phyloP scores from a whole-genome alignment of 1,140 invertebrate genomes.

The Lysiphlebus fabarum region DNA sequence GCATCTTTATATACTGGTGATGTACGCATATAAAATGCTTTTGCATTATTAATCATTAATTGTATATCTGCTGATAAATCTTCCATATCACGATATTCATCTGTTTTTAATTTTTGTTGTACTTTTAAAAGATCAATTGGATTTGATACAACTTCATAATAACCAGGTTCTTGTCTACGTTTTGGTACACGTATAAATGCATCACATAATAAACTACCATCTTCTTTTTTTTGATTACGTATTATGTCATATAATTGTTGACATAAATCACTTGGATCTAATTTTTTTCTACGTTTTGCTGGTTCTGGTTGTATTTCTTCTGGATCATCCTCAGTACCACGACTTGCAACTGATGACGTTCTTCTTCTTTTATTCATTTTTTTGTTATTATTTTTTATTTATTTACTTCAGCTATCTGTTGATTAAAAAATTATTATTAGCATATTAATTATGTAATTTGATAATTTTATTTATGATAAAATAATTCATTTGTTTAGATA shows the following conservation, averaged over 20 bases:
- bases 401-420: too few relatives aligned
- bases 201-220: slow-evolving; percentile 87
- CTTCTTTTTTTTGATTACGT: slow-evolving; percentile 86
- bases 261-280: slow-evolving; percentile 74
- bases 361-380: slow-evolving; percentile 66
- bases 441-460: too few relatives aligned
- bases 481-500: too few relatives aligned
- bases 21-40: slow-evolving; percentile 86
- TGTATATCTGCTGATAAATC: slow-evolving; percentile 85
- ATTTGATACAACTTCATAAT: slow-evolving; percentile 87
- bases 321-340: slow-evolving; percentile 61
- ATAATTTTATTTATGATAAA: too few relatives aligned
- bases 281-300: slow-evolving; percentile 54
- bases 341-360: slow-evolving; percentile 68
- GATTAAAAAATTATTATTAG: too few relatives aligned
- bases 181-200: slow-evolving; percentile 92
- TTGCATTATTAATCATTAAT: slow-evolving; percentile 85
- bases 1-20: slow-evolving; percentile 89
- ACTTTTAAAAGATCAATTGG: slow-evolving; percentile 93
- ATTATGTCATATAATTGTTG: slow-evolving; percentile 92
- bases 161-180: slow-evolving; percentile 81
- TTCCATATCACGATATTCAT: slow-evolving; percentile 87
- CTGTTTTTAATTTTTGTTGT: slow-evolving; percentile 94
- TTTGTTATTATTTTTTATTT: too few relatives aligned
- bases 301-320: slow-evolving; percentile 53